phyloP scores from a whole-genome alignment of 2,888 invertebrate genomes.

The Achlya flavicornis region DNA sequence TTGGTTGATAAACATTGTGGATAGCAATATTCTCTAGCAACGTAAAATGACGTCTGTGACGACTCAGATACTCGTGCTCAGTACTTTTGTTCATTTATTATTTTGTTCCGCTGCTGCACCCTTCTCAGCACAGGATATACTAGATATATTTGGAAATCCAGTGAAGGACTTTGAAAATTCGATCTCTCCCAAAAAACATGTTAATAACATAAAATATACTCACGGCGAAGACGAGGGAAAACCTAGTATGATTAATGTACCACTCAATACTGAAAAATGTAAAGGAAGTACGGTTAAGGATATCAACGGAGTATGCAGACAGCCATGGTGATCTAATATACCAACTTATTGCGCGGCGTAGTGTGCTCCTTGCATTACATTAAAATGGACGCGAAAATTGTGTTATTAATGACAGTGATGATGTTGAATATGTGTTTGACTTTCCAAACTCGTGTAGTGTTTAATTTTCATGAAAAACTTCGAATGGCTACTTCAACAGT shows the following conservation, averaged over 20 bases:
- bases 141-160: slow-evolving; percentile 69
- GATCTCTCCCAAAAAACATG: slow-evolving; percentile 16
- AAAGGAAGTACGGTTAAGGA: slow-evolving; percentile 50
- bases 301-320: slow-evolving; percentile 64
- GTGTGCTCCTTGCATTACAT: slow-evolving; percentile 46
- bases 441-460: slow-evolving; percentile 40
- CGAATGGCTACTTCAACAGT: slow-evolving; percentile 38
- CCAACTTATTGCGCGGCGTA: slow-evolving; percentile 40
- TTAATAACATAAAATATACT: not conserved
- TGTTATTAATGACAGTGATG: slow-evolving; percentile 44
- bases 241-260: slow-evolving; percentile 63
- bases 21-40: slow-evolving; percentile 49
- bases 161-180: slow-evolving; percentile 57
- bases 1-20: slow-evolving; percentile 55
- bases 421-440: slow-evolving; percentile 35
- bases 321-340: slow-evolving; percentile 56
- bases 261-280: slow-evolving; percentile 56
- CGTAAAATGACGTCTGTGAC: slow-evolving; percentile 69
- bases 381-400: slow-evolving; percentile 63
- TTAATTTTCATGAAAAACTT: slow-evolving; percentile 60
- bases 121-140: slow-evolving; percentile 50
- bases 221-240: slow-evolving; percentile 20
- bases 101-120: slow-evolving; percentile 49
- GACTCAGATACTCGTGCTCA: slow-evolving; percentile 61
- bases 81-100: slow-evolving; percentile 58